Conservation (phyloP, 2,113 vertebrate genomes). For the Grammomys surdaster region DNA sequence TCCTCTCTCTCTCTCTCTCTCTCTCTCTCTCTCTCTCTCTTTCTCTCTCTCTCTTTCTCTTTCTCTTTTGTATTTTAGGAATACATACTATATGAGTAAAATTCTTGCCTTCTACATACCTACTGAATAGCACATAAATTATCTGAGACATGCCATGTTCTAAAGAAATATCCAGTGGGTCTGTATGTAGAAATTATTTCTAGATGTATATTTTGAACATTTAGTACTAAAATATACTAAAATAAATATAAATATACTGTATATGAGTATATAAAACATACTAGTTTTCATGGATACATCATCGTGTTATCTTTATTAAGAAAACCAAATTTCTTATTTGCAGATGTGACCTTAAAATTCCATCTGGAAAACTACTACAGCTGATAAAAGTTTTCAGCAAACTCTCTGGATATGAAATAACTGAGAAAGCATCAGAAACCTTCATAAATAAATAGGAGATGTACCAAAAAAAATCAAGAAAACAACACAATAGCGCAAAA, state of each 20-base stretch:
- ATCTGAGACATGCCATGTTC: background rate
- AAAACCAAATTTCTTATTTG: background rate
- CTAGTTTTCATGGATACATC: background rate
- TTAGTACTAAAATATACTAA: background rate
- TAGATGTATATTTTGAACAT: background rate
- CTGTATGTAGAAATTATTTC: background rate
- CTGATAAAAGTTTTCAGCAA: background rate
- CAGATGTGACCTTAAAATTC: background rate
- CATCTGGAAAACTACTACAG: background rate
- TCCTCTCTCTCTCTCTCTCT: fast-evolving
- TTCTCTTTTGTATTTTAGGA: background rate
- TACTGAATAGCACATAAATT: background rate
- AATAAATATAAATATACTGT: too few relatives aligned
- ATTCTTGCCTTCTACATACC: background rate
- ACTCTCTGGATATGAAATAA: background rate
- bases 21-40: too few relatives aligned
- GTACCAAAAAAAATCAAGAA: background rate
- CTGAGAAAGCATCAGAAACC: background rate
- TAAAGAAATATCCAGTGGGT: background rate
- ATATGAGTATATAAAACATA: too few relatives aligned
- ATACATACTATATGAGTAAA: background rate
- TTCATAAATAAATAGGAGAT: background rate
- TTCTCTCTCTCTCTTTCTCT: background rate
- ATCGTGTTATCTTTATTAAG: background rate
- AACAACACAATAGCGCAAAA: background rate